phyloP scores from a whole-genome alignment of 2,888 invertebrate genomes.

The Hyalella azteca region DNA sequence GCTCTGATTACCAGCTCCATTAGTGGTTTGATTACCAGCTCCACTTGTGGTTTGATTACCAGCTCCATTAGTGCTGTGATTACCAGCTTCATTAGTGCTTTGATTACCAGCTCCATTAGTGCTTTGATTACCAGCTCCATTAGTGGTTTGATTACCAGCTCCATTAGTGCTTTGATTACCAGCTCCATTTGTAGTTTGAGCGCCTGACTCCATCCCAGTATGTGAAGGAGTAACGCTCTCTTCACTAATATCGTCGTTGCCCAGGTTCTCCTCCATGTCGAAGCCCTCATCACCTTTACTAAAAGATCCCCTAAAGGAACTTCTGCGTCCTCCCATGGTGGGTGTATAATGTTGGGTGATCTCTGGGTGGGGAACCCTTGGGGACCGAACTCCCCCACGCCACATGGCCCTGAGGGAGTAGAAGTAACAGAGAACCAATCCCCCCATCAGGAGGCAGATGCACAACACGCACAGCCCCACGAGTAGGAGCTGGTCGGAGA shows the following conservation, averaged over 20 bases:
- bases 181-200: too few species aligned
- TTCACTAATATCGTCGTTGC: background rate
- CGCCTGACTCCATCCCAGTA: too few species aligned
- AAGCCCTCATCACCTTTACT: background rate
- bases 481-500: constrained; percentile 12
- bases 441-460: background rate
- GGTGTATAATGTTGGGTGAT: constrained; percentile 29
- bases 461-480: constrained; percentile 11
- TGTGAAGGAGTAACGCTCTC: too few species aligned
- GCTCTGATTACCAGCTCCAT: too few species aligned
- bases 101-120: too few species aligned
- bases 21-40: too few species aligned
- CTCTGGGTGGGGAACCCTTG: constrained; percentile 15
- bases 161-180: too few species aligned
- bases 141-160: too few species aligned
- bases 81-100: too few species aligned
- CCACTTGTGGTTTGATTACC: too few species aligned
- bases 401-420: constrained; percentile 36
- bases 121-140: too few species aligned
- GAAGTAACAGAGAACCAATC: constrained; percentile 27
- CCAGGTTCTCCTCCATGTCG: background rate
- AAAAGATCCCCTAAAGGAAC: background rate
- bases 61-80: too few species aligned
- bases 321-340: constrained; percentile 4
- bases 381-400: constrained; percentile 18